Evolutionary conservation across 2,888 invertebrate genomes (phyloP), one percentile per base, ranked within the genome.

Genomic region (Pterobdella sp.): DNA sequence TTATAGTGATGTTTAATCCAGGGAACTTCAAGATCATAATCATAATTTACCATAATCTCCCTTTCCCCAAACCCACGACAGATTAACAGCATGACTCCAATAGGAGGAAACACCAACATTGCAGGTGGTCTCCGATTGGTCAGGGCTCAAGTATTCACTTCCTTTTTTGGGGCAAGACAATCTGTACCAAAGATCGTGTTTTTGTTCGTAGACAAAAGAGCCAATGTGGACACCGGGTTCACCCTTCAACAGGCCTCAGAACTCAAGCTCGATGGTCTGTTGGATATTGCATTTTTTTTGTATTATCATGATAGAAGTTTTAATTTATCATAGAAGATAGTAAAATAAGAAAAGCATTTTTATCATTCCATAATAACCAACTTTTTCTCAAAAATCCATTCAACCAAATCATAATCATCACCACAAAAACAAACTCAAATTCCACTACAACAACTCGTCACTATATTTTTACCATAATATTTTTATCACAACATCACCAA

Each of bases 211-310:
- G 4, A 10, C 35, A n/a, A 34, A 4, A 3, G 4, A 3, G 26
- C 65, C 7, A 65, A 65, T 29, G 35, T 65, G 31, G 65, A 65
- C 35, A 14, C 65, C n/a, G 14, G 4, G 3, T 31, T 35, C n/a
- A 65, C 65, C 31, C 26, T 4, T 3, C 65, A 14, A 31, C 31
- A 65, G 32, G 65, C 65, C 3, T 7, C 3, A 7, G 34, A 65
- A 29, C 65, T 65, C n/a, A 65, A 65, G 65, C n/a, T 65, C 14
- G 14, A 18, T 3, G 65, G 65, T 65, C 7, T 65, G 32, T 65
- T n/a, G n/a, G n/a, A n/a, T n/a, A n/a, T n/a, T n/a, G n/a, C n/a
- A n/a, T n/a, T n/a, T n/a, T n/a, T n/a, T n/a, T n/a, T n/a, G n/a
- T n/a, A n/a, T n/a, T n/a, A n/a, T n/a, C n/a, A n/a, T n/a, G n/a